Percentiles rank a stretch among this genome's conserved stretches.
phyloP scores from a whole-genome alignment of 2,113 vertebrate genomes.

The Geococcyx californianus region DNA sequence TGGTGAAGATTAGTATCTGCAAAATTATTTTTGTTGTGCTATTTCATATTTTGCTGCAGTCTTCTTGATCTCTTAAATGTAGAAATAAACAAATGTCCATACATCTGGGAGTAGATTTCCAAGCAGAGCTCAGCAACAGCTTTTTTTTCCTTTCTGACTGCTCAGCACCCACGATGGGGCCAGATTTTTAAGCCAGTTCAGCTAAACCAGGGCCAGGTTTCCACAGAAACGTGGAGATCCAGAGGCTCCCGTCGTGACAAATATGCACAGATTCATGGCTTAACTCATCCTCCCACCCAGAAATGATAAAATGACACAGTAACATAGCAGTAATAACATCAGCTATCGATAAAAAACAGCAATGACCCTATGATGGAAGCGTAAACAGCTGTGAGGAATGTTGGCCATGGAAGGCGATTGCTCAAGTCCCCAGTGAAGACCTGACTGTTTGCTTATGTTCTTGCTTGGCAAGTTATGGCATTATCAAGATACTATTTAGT shows the following conservation, averaged over 20 bases:
- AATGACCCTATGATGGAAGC: not conserved
- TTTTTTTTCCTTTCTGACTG: not conserved
- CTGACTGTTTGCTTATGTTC: conserved; percentile 61
- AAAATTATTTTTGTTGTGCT: not conserved
- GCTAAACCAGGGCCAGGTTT: conserved; percentile 52
- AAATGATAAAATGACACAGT: conserved; percentile 20
- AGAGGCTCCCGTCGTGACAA: conserved; percentile 13
- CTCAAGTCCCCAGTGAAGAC: conserved; percentile 51
- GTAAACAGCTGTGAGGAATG: conserved; percentile 55
- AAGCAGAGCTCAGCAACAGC: not conserved
- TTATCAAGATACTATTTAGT: conserved; percentile 9
- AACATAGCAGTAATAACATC: not conserved
- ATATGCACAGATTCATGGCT: not conserved
- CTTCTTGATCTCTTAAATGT: conserved; percentile 15
- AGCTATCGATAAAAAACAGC: conserved; percentile 14
- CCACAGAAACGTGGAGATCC: not conserved
- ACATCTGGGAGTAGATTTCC: conserved; percentile 48
- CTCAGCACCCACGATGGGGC: conserved; percentile 28
- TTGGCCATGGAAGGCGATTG: not conserved
- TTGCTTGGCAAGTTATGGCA: not conserved
- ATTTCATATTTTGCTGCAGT: conserved; percentile 3
- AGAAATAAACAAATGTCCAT: conserved; percentile 34
- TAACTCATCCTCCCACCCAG: conserved; percentile 57
- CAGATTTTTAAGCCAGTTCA: conserved; percentile 37
- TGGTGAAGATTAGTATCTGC: not conserved